Conservation (phyloP, 64 coral and sea anemone species). For the Dendronephthya gigantea region DNA sequence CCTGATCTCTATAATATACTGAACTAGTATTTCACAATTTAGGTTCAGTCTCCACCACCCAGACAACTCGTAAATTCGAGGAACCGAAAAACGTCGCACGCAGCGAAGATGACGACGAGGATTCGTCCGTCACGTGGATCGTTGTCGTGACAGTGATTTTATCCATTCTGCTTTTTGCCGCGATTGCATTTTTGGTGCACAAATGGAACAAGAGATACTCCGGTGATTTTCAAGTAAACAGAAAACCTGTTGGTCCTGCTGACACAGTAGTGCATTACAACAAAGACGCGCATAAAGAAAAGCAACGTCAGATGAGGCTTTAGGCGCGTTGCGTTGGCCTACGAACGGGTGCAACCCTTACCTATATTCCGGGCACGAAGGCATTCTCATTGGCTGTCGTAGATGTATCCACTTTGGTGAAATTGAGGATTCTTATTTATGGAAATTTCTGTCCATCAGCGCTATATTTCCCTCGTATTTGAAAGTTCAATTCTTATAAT, state of each 20-base stretch:
- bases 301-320: not conserved
- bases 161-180: not conserved
- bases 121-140: not conserved
- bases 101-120: not conserved
- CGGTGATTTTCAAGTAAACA: constrained; percentile 1
- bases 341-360: not conserved
- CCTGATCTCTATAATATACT: too few relatives aligned
- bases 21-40: not conserved
- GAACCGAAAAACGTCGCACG: not conserved
- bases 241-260: not conserved
- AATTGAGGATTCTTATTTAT: not conserved
- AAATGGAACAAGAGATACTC: constrained; percentile 10
- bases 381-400: not conserved
- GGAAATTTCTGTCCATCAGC: not conserved
- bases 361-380: not conserved
- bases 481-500: not conserved
- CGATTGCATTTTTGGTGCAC: not conserved
- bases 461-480: not conserved
- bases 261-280: not conserved
- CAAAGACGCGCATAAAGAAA: not conserved
- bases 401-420: not conserved
- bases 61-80: not conserved
- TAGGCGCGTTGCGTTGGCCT: not conserved
- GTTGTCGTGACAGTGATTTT: not conserved
- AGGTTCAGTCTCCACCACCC: not conserved